phyloP scores from a whole-genome alignment of 1,140 invertebrate species.

The Euwallacea similis region DNA sequence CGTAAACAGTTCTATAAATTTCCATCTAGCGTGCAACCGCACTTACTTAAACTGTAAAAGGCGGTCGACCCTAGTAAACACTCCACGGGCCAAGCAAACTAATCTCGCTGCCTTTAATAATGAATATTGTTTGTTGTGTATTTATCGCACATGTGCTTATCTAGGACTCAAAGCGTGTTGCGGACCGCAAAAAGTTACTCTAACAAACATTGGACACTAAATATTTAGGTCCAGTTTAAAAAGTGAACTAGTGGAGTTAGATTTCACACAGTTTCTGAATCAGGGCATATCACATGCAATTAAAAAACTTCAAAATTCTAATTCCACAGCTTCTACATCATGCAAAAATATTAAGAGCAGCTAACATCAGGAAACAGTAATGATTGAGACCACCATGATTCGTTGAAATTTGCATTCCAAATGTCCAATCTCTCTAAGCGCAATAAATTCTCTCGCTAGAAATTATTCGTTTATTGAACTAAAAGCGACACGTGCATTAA shows the following conservation, averaged over 20 bases:
- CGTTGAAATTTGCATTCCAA: too few relatives aligned
- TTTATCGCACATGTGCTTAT: conserved; percentile 36
- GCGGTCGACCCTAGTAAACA: conserved; percentile 35
- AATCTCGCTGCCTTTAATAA: conserved; percentile 41
- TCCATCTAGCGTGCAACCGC: conserved; percentile 37
- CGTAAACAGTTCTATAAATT: conserved; percentile 44
- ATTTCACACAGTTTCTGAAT: neutral
- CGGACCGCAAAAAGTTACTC: conserved; percentile 4
- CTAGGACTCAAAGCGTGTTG: neutral
- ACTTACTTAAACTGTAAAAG: conserved; percentile 38
- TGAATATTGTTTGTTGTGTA: conserved; percentile 41
- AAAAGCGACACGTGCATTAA: conserved; percentile 8
- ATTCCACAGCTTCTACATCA: too few relatives aligned
- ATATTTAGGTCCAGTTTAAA: neutral
- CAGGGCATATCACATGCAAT: too few relatives aligned
- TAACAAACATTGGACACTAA: neutral
- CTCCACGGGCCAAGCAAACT: conserved; percentile 38
- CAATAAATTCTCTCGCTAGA: neutral
- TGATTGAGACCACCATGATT: too few relatives aligned
- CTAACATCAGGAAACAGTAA: too few relatives aligned
- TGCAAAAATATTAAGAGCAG: too few relatives aligned
- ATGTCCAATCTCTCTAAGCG: too few relatives aligned
- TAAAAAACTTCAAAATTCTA: too few relatives aligned
- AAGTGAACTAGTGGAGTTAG: neutral
- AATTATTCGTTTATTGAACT: neutral